phyloP scores from a whole-genome alignment of 2,113 vertebrate genomes.

The Physeter macrocephalus region DNA sequence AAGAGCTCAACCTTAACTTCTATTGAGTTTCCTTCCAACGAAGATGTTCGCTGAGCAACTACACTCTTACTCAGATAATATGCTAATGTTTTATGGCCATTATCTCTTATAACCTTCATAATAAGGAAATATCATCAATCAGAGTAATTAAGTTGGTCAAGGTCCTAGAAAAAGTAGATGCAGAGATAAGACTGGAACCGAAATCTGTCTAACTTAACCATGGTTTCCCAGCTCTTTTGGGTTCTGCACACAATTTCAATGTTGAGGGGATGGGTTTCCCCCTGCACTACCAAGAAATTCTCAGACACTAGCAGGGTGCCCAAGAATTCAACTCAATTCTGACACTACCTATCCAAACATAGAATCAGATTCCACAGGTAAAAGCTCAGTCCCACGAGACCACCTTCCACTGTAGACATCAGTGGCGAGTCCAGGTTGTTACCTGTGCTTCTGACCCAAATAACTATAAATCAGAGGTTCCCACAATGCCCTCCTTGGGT shows the following conservation, averaged over 20 bases:
- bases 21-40: not conserved
- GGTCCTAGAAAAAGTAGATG: not conserved
- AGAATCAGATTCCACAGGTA: not conserved
- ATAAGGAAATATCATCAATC: not conserved
- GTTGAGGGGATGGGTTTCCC: not conserved
- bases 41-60: not conserved
- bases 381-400: not conserved
- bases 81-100: not conserved
- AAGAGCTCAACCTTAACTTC: not conserved
- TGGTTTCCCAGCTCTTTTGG: not conserved
- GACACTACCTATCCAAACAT: not conserved
- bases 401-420: not conserved
- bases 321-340: not conserved
- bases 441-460: not conserved
- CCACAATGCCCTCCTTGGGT: not conserved
- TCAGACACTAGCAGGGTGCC: not conserved
- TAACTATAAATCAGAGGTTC: not conserved
- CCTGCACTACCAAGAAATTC: not conserved
- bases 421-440: not conserved
- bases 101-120: not conserved
- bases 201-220: not conserved
- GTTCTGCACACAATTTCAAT: not conserved
- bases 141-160: not conserved
- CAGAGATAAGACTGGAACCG: not conserved
- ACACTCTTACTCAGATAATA: not conserved